Evolutionary conservation across 1,140 invertebrate species (phyloP).

Genomic region (Drosophila micromelanica): DNA sequence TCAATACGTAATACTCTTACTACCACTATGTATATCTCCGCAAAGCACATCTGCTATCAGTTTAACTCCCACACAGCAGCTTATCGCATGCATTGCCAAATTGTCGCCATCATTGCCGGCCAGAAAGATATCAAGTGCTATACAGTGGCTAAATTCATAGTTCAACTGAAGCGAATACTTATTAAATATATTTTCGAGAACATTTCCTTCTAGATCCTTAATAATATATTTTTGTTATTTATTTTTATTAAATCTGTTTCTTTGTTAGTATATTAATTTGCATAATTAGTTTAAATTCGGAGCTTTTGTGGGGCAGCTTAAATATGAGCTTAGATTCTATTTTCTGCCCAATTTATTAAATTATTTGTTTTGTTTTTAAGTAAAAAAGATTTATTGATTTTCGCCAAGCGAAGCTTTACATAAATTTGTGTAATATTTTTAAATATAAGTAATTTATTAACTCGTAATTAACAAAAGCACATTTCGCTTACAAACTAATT

Average conservation of each 20-base stretch:
- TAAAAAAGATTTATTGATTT: no score
- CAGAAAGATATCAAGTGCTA: slow-evolving; percentile 23
- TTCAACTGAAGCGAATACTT: background rate
- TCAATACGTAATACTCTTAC: background rate
- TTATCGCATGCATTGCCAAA: slow-evolving; percentile 79
- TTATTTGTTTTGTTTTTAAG: no score
- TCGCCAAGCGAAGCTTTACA: no score
- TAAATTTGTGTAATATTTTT: no score
- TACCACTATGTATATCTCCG: background rate
- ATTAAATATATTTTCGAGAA: background rate
- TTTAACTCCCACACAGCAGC: slow-evolving; percentile 30
- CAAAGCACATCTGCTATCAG: slow-evolving; percentile 24
- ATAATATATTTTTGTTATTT: no score
- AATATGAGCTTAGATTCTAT: no score
- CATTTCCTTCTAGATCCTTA: no score
- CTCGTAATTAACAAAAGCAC: background rate
- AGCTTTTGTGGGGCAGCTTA: no score
- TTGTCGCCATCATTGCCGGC: slow-evolving; percentile 72
- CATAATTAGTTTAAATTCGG: no score
- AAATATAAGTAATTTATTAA: background rate
- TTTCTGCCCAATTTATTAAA: no score
- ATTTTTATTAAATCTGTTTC: no score
- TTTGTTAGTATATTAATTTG: no score
- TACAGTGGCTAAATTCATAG: slow-evolving; percentile 24
- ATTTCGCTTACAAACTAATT: background rate